Base-by-base conservation (phyloP, 37 sponge, comb jelly and placozoan species). In the Chondrosia reniformis region DNA sequence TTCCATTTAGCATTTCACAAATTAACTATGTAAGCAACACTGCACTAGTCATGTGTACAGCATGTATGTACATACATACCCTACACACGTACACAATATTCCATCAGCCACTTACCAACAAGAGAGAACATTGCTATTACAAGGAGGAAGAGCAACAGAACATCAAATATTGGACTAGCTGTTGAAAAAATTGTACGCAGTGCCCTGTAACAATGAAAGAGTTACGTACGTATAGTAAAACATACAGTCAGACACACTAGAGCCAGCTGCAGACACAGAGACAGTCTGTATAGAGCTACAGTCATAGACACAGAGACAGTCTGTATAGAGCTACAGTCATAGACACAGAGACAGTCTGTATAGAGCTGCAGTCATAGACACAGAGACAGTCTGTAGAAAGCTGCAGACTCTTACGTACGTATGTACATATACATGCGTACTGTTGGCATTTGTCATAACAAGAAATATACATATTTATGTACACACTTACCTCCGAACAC, bases 401-500 rank as follows among this genome's bases (percentile, higher is more conserved):
- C n/a, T 62, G 9, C 63, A 62, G 17, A 8, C n/a, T 27, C 80
- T 12, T 62, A 62, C 63, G 63, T 62, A 62, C 63, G 63, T 62
- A 12, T 12, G 72, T 33, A 69, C 72, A 93, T 83, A 52, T 93
- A 89, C 9, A 88, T 85, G 30, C 84, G 36, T 1, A 92, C 86
- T 65, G 83, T 89, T 65, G n/a, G 3, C 32, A 6, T 49, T 19
- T 15, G 15, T 49, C 49, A 52, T 52, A 34, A 25, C n/a, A 28
- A 24, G 10, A 49, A 78, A 36, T 30, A 66, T 40, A 36, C 40
- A 66, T 40, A 36, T 30, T 17, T 22, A 33, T 36, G 45, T 52
- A 94, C 83, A n/a, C 24, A 55, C 83, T 54, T 9, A 92, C 93
- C 94, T 90, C 45, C 94, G 55, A 1, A 90, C 88, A 39, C 88